phyloP scores from a whole-genome alignment of 2,113 vertebrate genomes.

The Amphilophus citrinellus region DNA sequence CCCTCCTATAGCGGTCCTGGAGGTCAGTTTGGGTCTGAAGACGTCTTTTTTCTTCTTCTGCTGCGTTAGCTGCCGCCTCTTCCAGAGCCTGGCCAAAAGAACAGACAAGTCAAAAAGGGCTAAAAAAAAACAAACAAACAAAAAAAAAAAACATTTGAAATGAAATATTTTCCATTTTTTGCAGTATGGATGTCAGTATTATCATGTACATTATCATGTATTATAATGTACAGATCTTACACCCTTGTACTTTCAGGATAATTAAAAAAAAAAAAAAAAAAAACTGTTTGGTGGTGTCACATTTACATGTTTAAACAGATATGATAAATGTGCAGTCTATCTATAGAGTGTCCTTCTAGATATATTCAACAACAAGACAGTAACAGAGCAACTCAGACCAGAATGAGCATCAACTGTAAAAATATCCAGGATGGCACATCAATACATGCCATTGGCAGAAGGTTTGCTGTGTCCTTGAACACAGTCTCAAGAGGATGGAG shows the following conservation, averaged over 20 bases:
- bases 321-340: no score
- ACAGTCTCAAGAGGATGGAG: no score
- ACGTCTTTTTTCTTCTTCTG: slow-evolving; percentile 89
- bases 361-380: no score
- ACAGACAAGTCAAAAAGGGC: background rate
- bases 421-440: no score
- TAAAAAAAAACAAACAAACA: no score
- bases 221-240: background rate
- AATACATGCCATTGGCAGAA: no score
- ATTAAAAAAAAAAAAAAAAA: no score
- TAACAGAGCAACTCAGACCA: background rate
- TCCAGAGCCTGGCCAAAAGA: slow-evolving; percentile 87
- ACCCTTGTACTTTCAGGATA: background rate
- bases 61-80: slow-evolving; percentile 88
- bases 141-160: background rate
- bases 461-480: no score
- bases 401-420: background rate
- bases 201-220: background rate
- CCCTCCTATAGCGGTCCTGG: slow-evolving; percentile 90
- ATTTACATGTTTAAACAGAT: background rate
- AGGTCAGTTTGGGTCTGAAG: slow-evolving; percentile 93
- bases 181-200: background rate
- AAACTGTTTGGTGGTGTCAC: background rate
- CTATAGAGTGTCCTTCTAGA: no score
- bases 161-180: background rate